phyloP scores from a whole-genome alignment of 1,140 invertebrate species.

The Ridgeia piscesae region DNA sequence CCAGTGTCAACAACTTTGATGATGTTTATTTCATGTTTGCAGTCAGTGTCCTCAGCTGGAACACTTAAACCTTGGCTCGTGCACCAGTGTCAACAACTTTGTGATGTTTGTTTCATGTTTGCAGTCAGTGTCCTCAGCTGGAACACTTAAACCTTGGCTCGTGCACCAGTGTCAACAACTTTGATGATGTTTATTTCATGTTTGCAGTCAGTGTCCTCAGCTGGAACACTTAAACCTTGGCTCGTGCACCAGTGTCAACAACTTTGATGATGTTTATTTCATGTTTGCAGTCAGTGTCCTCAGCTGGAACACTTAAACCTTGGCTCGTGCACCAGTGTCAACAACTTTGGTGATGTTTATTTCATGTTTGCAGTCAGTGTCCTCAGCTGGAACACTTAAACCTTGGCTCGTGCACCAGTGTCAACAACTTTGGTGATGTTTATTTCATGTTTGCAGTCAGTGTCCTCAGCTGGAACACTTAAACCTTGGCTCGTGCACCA shows the following conservation, averaged over 20 bases:
- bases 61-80: constrained; percentile 54
- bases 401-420: constrained; percentile 48
- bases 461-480: constrained; percentile 48
- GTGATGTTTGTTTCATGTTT: no score
- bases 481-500: constrained; percentile 51
- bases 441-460: constrained; percentile 48
- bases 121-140: constrained; percentile 46
- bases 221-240: constrained; percentile 54
- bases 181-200: constrained; percentile 52
- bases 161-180: constrained; percentile 43
- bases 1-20: constrained; percentile 44
- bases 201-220: constrained; percentile 46
- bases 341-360: constrained; percentile 48
- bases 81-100: constrained; percentile 42
- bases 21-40: no score
- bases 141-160: constrained; percentile 53
- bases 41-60: constrained; percentile 48
- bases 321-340: constrained; percentile 47
- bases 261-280: constrained; percentile 50
- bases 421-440: constrained; percentile 48
- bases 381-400: constrained; percentile 50
- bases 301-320: constrained; percentile 52
- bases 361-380: constrained; percentile 49
- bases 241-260: constrained; percentile 43
- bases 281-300: constrained; percentile 46